phyloP scores from a whole-genome alignment of 2,888 invertebrate genomes.

The Pterostichus madidus region DNA sequence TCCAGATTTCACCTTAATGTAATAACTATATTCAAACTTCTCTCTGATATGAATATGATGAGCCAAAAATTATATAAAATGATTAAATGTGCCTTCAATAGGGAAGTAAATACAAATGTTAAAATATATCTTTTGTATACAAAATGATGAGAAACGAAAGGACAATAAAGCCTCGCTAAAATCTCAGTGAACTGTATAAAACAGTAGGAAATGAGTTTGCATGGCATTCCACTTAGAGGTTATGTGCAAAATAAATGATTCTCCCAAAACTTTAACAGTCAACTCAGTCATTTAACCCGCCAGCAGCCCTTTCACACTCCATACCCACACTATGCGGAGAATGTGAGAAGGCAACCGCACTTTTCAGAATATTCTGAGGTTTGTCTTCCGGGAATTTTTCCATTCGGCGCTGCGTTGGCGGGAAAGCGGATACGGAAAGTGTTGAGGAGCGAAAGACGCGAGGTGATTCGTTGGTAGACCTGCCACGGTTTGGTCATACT shows the following conservation, averaged over 20 bases:
- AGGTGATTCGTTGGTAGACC: no score
- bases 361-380: constrained; percentile 24
- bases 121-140: no score
- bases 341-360: neutral
- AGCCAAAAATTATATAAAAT: no score
- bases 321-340: neutral
- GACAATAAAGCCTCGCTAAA: no score
- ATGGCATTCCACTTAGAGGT: constrained; percentile 4
- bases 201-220: constrained; percentile 9
- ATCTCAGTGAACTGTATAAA: neutral
- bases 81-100: no score
- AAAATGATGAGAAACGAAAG: no score
- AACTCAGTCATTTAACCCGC: constrained; percentile 34
- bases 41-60: no score
- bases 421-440: constrained; percentile 5
- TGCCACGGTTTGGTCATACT: neutral
- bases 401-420: constrained; percentile 7
- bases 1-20: no score
- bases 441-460: no score
- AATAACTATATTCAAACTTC: no score
- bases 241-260: constrained; percentile 35
- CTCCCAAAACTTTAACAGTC: constrained; percentile 5
- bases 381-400: constrained; percentile 38
- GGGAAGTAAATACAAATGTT: no score
- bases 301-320: neutral